Conservation (phyloP, 1,140 invertebrate species). For the Bactericera cockerelli region DNA sequence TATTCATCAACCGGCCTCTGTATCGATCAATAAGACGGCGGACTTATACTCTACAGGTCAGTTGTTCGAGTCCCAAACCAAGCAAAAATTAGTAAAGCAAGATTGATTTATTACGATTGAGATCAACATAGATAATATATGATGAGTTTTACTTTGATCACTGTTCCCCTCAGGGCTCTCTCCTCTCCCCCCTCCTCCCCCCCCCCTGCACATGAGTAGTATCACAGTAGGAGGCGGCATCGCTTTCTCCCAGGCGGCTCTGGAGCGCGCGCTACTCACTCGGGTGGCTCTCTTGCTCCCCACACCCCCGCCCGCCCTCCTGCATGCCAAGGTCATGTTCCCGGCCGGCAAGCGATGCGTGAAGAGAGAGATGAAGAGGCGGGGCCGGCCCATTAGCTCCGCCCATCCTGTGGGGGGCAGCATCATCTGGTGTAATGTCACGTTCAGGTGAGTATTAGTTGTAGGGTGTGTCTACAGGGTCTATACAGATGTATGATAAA, state of each 20-base stretch:
- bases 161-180: slow-evolving; percentile 40
- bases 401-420: slow-evolving; percentile 39
- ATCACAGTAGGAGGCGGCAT: slow-evolving; percentile 52
- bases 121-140: too few relatives aligned
- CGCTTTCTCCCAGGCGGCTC: slow-evolving; percentile 40
- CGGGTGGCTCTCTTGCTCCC: neutral
- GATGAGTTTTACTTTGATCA: too few relatives aligned
- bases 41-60: too few relatives aligned
- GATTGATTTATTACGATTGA: too few relatives aligned
- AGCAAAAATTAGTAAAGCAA: too few relatives aligned
- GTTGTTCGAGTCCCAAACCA: too few relatives aligned
- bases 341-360: slow-evolving; percentile 11
- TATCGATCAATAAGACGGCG: too few relatives aligned
- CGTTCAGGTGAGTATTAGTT: slow-evolving; percentile 28
- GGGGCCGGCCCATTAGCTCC: slow-evolving; percentile 26
- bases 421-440: slow-evolving; percentile 40
- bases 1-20: too few relatives aligned
- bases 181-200: slow-evolving; percentile 50
- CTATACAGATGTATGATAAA: too few relatives aligned
- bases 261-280: slow-evolving; percentile 34
- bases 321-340: slow-evolving; percentile 7
- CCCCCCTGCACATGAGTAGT: slow-evolving; percentile 50
- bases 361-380: slow-evolving; percentile 14
- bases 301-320: slow-evolving; percentile 6
- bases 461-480: too few relatives aligned